Percentiles rank a stretch among this genome's conserved stretches.
These are phyloP conservation scores for Oryzias melastigma DNA, from an alignment of 2,113 vertebrate species.

Conservation along the genomic window DNA sequence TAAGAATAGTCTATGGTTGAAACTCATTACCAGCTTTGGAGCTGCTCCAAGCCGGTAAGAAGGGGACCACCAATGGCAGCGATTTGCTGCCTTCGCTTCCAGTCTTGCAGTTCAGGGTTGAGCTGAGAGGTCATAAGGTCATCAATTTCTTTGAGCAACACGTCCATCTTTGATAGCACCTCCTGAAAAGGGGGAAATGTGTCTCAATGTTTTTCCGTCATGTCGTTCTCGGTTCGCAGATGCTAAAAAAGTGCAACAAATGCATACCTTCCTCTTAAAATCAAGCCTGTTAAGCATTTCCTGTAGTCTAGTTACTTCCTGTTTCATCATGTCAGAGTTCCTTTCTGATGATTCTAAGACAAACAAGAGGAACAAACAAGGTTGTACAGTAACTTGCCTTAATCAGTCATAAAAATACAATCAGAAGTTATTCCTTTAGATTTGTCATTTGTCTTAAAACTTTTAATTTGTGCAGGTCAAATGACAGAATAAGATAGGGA, in stretches of 20 bases:
- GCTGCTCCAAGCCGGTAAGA: conserved; percentile 88
- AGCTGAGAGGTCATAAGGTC: conserved; percentile 85
- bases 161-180: conserved; percentile 86
- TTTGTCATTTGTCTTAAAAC: no score
- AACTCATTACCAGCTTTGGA: conserved; percentile 90
- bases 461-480: no score
- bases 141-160: conserved; percentile 89
- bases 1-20: neutral
- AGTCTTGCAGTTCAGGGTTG: conserved; percentile 87
- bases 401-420: no score
- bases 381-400: no score
- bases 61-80: conserved; percentile 92
- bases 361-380: conserved; percentile 2
- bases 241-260: neutral
- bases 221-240: neutral
- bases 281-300: conserved; percentile 95
- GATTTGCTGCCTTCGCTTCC: conserved; percentile 93
- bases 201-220: neutral
- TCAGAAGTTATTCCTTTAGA: no score
- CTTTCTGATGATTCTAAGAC: conserved; percentile 84
- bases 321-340: conserved; percentile 84
- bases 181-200: conserved; percentile 73
- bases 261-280: conserved; percentile 89
- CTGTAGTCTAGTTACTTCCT: conserved; percentile 89
- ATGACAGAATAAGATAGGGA: no score